Base-by-base conservation (phyloP, 2,888 invertebrate genomes). In the Cephus pulcher region DNA sequence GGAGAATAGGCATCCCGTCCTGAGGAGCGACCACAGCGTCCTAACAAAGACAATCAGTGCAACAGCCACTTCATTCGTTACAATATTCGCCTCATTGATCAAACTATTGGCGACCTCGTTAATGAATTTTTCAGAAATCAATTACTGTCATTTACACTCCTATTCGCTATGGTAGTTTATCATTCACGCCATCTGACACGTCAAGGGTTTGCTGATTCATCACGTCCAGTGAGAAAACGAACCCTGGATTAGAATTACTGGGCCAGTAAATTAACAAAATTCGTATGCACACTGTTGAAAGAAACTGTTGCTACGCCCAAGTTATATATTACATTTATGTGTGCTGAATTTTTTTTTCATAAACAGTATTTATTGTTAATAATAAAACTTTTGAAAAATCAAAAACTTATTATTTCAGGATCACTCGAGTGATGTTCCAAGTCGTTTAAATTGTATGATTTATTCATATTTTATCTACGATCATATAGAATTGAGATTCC, bases 1-100 rank as follows among this genome's bases (percentile, higher is more conserved):
- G 97, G 97, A 92, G 97, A 97, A 95, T 96, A 96, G 95, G 91
- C 77, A 75, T 30, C 34, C 32, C 32, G 56, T 70, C 74, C 40
- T 56, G 33, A 56, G 12, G 68, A 77, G 9, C 82, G 79, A 79
- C 78, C 75, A 30, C 80, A 78, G 78, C 69, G 15, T 69, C 37
- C 11, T 76, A 81, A 82, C 78, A 80, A 84, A 85, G 82, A 84
- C 82, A 82, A 82, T 81, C 78, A 79, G 82, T 82, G 82, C 82
- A 78, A 70, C 75, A 32, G 35, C 3, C 56, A 23, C 23, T 56
- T 56, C 23, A 56, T 56, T 56, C 23, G 9, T 56, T 56, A 56
- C 23, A 9, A 56, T 56, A 56, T 23, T 15, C 23, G 56, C 9
- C 23, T 56, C 56, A 23, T 23, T 56, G 2, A 23, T 56, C 23